Base-by-base conservation (phyloP, 2,113 vertebrate species). In the Cacatua alba region DNA sequence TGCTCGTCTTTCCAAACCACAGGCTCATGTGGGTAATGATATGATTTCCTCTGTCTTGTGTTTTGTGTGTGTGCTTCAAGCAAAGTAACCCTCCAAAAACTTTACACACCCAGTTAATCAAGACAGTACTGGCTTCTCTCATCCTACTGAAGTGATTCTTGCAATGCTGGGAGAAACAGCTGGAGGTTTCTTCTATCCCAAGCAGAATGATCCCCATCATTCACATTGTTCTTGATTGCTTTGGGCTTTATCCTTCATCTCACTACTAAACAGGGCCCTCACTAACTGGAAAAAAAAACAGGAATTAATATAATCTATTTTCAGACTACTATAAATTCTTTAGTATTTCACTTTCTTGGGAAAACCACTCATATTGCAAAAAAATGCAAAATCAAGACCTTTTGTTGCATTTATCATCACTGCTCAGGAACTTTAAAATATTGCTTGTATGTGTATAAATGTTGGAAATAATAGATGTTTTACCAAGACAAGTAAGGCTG, bases 1-100 rank as follows among this genome's bases (percentile, higher is more conserved):
- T 48, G 52, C 97, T 96, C 82, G 7, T 94, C 92, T 96, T 98
- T 97, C 97, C 97, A 98, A 98, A 98, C 97, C 97, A 84, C 97
- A 98, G 94, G 75, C 97, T 96, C 77, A 95, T 96, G 96, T 74
- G 92, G 87, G 89, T 88, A 91, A 92, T 33, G 94, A 92, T 94
- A 95, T 35, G 85, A 90, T 97, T 97, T 97, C 95, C 95, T 94
- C 94, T 90, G 71, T 87, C 75, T 86, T 91, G 26, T 93, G 92
- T 92, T 93, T 86, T 70, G 26, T 77, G 64, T 74, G n/a, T 74
- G 57, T 84, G 81, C 62, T 86, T 97, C 71, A 87, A 88, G 81
- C 92, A 89, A 90, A 95, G 86, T 71, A 57, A n/a, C 59, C 26
- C 31, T 14, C 49, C 23, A 13, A 18, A 82, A 90, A 69, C 43